These are phyloP conservation scores for Xiphydria camelus DNA, from an alignment of 2,888 invertebrate species.

Conservation along the genomic window DNA sequence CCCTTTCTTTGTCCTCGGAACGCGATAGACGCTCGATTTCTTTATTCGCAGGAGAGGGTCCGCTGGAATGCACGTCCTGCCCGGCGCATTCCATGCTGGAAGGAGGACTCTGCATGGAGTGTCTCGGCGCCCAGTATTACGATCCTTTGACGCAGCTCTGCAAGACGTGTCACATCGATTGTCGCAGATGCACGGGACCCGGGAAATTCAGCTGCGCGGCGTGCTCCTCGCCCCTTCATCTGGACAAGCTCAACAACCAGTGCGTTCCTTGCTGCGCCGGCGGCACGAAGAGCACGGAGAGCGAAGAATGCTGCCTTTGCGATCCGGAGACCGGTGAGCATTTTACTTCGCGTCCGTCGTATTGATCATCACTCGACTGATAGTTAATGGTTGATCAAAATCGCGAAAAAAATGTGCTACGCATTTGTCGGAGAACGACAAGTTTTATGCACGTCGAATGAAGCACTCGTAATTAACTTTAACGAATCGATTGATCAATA, in stretches of 20 bases:
- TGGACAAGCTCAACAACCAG: conserved; percentile 74
- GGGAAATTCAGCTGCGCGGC: conserved; percentile 71
- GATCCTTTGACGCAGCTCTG: conserved; percentile 71
- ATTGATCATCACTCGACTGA: too few species aligned
- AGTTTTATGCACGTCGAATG: too few species aligned
- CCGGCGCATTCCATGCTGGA: conserved; percentile 74
- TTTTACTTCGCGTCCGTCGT: too few species aligned
- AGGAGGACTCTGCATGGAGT: conserved; percentile 76
- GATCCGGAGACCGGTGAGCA: conserved; percentile 69
- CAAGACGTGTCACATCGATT: conserved; percentile 68
- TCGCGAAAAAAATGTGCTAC: too few species aligned
- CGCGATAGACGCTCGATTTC: too few species aligned
- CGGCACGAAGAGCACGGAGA: conserved; percentile 54
- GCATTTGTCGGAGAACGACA: too few species aligned
- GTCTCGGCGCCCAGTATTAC: conserved; percentile 74
- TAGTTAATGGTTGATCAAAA: too few species aligned
- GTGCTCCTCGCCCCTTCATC: conserved; percentile 68
- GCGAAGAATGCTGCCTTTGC: conserved; percentile 71
- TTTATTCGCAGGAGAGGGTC: conserved; percentile 77
- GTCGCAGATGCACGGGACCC: conserved; percentile 71
- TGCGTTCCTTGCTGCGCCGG: conserved; percentile 75
- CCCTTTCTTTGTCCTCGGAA: too few species aligned
- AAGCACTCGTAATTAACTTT: too few species aligned
- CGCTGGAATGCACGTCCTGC: conserved; percentile 74
- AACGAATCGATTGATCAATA: too few species aligned